Base-by-base conservation (phyloP, 2,113 vertebrate genomes). In the Trogon surrucura region DNA sequence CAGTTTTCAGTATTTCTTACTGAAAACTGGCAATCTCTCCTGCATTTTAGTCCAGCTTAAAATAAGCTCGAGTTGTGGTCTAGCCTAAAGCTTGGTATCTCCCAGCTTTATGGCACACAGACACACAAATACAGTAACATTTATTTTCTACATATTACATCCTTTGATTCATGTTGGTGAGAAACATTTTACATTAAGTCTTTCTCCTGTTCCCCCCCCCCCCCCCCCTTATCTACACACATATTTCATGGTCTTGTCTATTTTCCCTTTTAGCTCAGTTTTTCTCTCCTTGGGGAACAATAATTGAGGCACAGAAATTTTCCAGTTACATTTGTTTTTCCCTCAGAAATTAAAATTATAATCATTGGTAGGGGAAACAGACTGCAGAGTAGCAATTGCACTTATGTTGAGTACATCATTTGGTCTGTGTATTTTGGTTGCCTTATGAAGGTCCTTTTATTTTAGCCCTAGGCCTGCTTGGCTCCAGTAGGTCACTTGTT, bases 401-500 rank as follows among this genome's bases (percentile, higher is more conserved):
- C 61, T 91, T 74, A 84, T 62, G 64, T 91, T 21, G 65, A 94
- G 36, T n/a, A 84, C 93, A 91, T 87, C 50, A 69, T 92, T 95
- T 80, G 69, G 70, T 72, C 83, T 91, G 95, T 85, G 66, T 95
- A 92, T 96, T 96, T 96, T 82, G 61, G 88, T 96, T 94, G 92
- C 66, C 66, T 94, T 92, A 69, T 82, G 88, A 96, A 93, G 61
- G 50, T 89, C 80, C 73, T 94, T 96, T 96, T 92, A 96, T 93
- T 96, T 94, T 95, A 94, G 94, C 91, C 83, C 20, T 70, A 93
- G 86, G 80, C 88, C 91, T 89, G 56, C 73, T 96, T 91, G 95
- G 80, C 93, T 92, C 78, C 83, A 96, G 92, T 69, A 94, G 93
- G 96, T 95, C 92, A 96, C 73, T 96, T 92, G 86, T 96, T 97